Base-by-base conservation (phyloP, 2,888 invertebrate species). In the Eupithecia vulgata region DNA sequence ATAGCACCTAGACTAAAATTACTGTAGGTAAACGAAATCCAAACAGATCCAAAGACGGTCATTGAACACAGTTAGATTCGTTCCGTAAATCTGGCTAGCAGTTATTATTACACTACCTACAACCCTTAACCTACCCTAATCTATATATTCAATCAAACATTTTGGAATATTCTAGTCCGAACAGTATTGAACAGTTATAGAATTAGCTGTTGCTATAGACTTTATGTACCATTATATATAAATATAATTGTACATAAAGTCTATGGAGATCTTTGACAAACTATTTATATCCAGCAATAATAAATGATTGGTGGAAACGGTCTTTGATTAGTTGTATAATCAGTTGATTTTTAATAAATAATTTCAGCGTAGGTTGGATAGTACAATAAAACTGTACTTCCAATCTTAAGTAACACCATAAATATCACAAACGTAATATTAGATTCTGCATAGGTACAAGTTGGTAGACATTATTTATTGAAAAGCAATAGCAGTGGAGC, bases 401-500 rank as follows among this genome's bases (percentile, higher is more conserved):
- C 30, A 30, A 17, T 34, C 5, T 6, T 34, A 61, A 34, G 34
- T 17, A 8, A 34, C 61, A 17, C 61, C 34, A 34, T 42, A 42
- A 66, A 68, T 65, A 70, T 62, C 37, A 30, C 48, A 13, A 17
- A 8, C 25, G 30, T 74, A 65, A 57, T 68, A 71, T 68, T 52
- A 37, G 25, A 65, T 42, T 65, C 5, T 65, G 52, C 57, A 66
- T n/a, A 25, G 52, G 57, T 25, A 25, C 21, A 12, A 25, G 57
- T 57, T n/a, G 45, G 15, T 15, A 71, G n/a, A n/a, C n/a, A n/a
- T 71, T 61, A 68, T 59, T 61, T 73, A 70, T 45, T 45, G 67
- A 69, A 68, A 68, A 35, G 52, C 62, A 67, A 71, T 67, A 74
- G 35, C 40, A 68, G 17, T 57, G 59, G 30, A 59, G 40, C 69